Percentiles rank a stretch among this genome's conserved stretches.
phyloP scores from a whole-genome alignment of 2,888 invertebrate species.

The Gymnocheta viridis region DNA sequence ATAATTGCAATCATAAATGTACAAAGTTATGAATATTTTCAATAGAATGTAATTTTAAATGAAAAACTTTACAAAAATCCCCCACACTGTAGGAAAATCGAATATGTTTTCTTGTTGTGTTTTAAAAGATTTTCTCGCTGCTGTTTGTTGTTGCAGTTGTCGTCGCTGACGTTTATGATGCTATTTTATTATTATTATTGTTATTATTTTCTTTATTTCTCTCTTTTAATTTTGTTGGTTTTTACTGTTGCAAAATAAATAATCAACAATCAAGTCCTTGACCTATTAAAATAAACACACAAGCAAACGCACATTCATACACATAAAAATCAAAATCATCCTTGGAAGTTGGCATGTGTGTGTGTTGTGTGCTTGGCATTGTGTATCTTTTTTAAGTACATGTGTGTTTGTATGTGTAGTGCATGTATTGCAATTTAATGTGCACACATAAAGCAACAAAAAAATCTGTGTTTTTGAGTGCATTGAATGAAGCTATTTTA shows the following conservation, averaged over 20 bases:
- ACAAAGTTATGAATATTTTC: no score
- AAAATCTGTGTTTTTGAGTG: not conserved
- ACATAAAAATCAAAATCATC: conserved; percentile 12
- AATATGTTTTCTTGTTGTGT: not conserved
- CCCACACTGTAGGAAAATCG: not conserved
- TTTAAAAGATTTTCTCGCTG: not conserved
- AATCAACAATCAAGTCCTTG: conserved; percentile 68
- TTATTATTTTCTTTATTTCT: not conserved
- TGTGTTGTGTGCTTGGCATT: conserved; percentile 1
- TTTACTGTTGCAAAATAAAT: conserved; percentile 50
- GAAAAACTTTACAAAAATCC: not conserved
- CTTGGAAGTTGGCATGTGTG: conserved; percentile 3
- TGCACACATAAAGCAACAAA: not conserved
- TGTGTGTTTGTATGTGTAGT: not conserved
- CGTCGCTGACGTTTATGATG: conserved; percentile 28
- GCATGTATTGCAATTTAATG: conserved; percentile 10
- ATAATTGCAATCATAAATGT: no score
- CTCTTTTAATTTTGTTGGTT: conserved; percentile 25
- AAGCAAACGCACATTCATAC: not conserved
- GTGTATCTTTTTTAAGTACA: not conserved
- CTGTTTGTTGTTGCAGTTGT: not conserved
- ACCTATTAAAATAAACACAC: conserved; percentile 59
- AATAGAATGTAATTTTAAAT: not conserved
- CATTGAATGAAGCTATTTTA: not conserved
- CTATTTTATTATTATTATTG: conserved; percentile 11